phyloP scores from a whole-genome alignment of 1,140 invertebrate genomes.

The Pachyrhynchus sulphureomaculatus region DNA sequence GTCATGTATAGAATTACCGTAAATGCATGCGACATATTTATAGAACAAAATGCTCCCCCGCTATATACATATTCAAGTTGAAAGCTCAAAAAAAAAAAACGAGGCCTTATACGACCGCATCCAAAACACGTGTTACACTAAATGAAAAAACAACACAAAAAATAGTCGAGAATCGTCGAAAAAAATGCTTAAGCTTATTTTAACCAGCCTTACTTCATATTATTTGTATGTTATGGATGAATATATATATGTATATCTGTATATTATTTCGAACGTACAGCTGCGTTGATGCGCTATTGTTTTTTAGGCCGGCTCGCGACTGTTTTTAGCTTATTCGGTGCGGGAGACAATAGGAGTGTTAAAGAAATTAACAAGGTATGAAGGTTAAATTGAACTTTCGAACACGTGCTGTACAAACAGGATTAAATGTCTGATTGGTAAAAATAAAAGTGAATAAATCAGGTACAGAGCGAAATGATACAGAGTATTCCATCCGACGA shows the following conservation, averaged over 20 bases:
- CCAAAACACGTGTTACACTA: conserved; percentile 19
- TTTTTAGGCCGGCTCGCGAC: conserved; percentile 31
- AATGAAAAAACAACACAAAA: conserved; percentile 20
- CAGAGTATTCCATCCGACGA: too few species aligned
- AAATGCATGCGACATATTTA: conserved; percentile 20
- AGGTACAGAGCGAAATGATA: too few species aligned
- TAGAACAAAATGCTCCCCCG: conserved; percentile 25
- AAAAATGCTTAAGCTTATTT: conserved; percentile 24
- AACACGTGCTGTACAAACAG: too few species aligned
- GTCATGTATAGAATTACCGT: background rate
- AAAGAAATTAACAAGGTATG: conserved; percentile 16
- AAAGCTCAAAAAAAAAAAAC: background rate
- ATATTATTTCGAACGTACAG: conserved; percentile 28
- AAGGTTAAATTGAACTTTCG: background rate
- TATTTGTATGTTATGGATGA: conserved; percentile 30
- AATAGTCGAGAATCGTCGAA: conserved; percentile 3
- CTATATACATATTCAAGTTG: background rate
- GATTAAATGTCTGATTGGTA: too few species aligned
- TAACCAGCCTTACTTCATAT: conserved; percentile 23
- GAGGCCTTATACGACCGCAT: conserved; percentile 8
- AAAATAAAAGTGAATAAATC: too few species aligned
- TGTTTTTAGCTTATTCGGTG: conserved; percentile 35
- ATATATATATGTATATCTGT: too few species aligned
- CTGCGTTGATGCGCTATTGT: conserved; percentile 18
- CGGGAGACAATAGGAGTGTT: conserved; percentile 30